phyloP scores from a whole-genome alignment of 2,113 vertebrate genomes.

The Lathamus discolor region DNA sequence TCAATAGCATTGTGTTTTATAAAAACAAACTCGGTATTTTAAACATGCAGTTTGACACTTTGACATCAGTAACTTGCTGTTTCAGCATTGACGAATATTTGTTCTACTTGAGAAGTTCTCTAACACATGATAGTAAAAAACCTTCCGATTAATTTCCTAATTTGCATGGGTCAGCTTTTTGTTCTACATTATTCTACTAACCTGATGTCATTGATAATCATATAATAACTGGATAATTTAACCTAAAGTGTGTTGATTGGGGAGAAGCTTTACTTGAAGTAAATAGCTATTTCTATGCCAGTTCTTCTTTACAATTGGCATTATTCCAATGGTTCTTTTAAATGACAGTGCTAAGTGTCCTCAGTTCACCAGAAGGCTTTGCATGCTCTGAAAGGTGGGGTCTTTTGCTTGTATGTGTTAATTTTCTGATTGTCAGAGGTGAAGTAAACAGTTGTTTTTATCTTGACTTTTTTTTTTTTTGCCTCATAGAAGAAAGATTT shows the following conservation, averaged over 20 bases:
- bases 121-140: background rate
- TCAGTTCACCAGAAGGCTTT: conserved; percentile 67
- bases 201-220: background rate
- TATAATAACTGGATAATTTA: background rate
- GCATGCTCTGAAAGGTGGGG: conserved; percentile 2
- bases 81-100: background rate
- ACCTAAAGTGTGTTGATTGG: background rate
- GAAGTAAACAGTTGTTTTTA: background rate
- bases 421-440: background rate
- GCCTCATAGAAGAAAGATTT: background rate
- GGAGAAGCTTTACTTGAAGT: background rate
- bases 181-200: background rate
- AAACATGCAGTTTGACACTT: background rate
- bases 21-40: background rate
- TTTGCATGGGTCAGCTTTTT: background rate
- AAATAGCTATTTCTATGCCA: background rate
- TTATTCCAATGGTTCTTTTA: background rate
- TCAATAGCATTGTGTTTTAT: background rate
- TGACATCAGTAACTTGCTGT: background rate
- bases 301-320: background rate
- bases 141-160: background rate
- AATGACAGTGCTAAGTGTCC: background rate
- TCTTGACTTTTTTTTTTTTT: background rate
- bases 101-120: background rate
- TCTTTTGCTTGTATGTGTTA: background rate